Percentiles rank a stretch among this genome's conserved stretches.
These are phyloP conservation scores for Clavelina lepadiformis DNA, from an alignment of 23 tunicate species.

Conservation along the genomic window DNA sequence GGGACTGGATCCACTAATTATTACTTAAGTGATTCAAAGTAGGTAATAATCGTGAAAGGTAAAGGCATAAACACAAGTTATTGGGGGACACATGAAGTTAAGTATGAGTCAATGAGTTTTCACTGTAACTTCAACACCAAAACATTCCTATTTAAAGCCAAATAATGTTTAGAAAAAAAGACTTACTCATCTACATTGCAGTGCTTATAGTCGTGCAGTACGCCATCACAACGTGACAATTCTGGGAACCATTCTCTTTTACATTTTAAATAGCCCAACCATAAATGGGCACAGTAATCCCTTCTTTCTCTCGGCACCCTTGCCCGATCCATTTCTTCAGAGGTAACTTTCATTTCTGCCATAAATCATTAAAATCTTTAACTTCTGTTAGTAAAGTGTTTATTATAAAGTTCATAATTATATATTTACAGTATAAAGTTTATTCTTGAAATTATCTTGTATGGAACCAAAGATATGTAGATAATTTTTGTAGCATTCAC, in stretches of 20 bases:
- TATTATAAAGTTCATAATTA: not conserved
- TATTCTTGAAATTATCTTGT: too few species aligned
- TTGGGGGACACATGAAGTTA: too few species aligned
- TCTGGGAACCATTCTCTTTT: constrained; percentile 77
- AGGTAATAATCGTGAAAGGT: too few species aligned
- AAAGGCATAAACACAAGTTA: too few species aligned
- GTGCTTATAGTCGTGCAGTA: constrained; percentile 42
- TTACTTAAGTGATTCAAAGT: too few species aligned
- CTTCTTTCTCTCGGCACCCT: constrained; percentile 22
- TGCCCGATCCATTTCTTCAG: constrained; percentile 75
- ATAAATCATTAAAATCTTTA: not conserved
- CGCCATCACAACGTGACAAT: constrained; percentile 23
- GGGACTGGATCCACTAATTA: too few species aligned
- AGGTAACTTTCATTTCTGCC: constrained; percentile 66
- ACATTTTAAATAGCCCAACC: constrained; percentile 58
- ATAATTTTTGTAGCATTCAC: too few species aligned
- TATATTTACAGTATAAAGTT: not conserved
- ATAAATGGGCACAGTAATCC: constrained; percentile 84
- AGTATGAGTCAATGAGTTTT: too few species aligned
- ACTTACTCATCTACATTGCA: constrained; percentile 78
- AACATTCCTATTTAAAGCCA: too few species aligned
- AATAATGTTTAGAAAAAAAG: too few species aligned
- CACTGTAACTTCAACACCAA: too few species aligned
- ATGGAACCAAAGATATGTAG: too few species aligned
- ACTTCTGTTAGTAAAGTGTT: not conserved